These are phyloP conservation scores for Acheta domesticus DNA, from an alignment of 2,888 invertebrate species.

Conservation along the genomic window DNA sequence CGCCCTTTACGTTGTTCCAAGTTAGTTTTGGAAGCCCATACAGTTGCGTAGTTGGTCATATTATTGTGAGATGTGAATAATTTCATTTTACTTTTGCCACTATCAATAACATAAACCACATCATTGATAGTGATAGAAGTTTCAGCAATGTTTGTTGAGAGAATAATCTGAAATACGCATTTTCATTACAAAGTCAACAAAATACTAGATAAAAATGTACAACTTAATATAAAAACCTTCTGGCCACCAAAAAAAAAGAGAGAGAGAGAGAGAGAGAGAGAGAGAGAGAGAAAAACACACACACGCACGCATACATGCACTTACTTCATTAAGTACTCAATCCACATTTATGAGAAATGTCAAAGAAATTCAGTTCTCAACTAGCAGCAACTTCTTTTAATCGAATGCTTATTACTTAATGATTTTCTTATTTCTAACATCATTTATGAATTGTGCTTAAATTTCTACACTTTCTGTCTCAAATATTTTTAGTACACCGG, in stretches of 20 bases:
- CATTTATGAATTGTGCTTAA: too few species aligned
- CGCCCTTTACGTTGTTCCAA: constrained; percentile 92
- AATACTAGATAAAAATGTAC: constrained; percentile 37
- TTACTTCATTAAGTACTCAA: too few species aligned
- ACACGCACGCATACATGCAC: too few species aligned
- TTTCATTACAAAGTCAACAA: background rate
- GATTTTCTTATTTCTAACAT: too few species aligned
- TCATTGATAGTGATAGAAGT: constrained; percentile 98
- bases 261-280: too few species aligned
- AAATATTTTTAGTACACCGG: too few species aligned
- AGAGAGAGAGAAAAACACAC: background rate
- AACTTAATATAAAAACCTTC: background rate
- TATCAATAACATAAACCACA: constrained; percentile 95
- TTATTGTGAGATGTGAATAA: constrained; percentile 97
- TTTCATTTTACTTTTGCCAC: constrained; percentile 96
- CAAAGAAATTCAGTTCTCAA: too few species aligned
- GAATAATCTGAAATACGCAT: constrained; percentile 65
- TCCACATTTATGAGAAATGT: too few species aligned
- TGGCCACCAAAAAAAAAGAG: too few species aligned
- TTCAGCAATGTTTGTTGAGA: constrained; percentile 98
- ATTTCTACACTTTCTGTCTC: too few species aligned
- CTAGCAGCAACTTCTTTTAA: too few species aligned
- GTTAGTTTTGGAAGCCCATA: constrained; percentile 92
- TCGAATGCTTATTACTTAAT: too few species aligned
- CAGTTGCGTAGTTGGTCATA: constrained; percentile 97